Percentiles rank a stretch among this genome's conserved stretches.
phyloP scores from a whole-genome alignment of 2,888 invertebrate genomes.

The Ctena decussata region DNA sequence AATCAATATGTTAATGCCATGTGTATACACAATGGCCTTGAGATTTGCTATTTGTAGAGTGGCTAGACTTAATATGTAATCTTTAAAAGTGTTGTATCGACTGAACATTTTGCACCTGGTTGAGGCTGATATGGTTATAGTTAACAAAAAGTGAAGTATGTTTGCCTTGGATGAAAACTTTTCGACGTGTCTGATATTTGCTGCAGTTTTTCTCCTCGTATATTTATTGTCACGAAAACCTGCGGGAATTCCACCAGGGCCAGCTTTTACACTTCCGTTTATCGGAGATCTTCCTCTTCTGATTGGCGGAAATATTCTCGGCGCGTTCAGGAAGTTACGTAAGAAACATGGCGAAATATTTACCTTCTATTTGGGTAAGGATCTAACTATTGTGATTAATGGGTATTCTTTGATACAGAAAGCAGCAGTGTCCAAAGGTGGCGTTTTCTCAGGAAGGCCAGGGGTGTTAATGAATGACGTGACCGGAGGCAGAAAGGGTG shows the following conservation, averaged over 20 bases:
- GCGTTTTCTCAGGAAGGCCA: background rate
- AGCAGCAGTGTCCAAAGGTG: background rate
- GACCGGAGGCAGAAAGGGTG: conserved; percentile 6
- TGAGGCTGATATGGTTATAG: too few relatives aligned
- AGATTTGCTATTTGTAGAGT: too few relatives aligned
- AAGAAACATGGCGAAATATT: conserved; percentile 14
- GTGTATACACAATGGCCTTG: too few relatives aligned
- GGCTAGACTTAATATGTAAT: too few relatives aligned
- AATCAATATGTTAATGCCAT: too few relatives aligned
- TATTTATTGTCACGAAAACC: background rate
- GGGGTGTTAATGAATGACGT: background rate
- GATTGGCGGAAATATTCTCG: conserved; percentile 13
- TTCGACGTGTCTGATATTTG: background rate
- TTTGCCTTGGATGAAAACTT: background rate
- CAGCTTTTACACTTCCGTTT: conserved; percentile 14
- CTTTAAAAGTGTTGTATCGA: too few relatives aligned
- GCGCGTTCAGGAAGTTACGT: conserved; percentile 5
- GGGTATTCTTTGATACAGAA: background rate
- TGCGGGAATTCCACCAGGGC: conserved; percentile 36
- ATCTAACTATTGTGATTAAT: background rate
- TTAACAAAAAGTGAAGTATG: too few relatives aligned
- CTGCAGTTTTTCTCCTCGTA: background rate
- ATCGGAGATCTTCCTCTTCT: conserved; percentile 28
- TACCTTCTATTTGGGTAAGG: conserved; percentile 12
- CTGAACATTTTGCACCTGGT: too few relatives aligned